Evolutionary conservation across 1,140 invertebrate species (phyloP).

Genomic region (Leptestheria dahalacensis): DNA sequence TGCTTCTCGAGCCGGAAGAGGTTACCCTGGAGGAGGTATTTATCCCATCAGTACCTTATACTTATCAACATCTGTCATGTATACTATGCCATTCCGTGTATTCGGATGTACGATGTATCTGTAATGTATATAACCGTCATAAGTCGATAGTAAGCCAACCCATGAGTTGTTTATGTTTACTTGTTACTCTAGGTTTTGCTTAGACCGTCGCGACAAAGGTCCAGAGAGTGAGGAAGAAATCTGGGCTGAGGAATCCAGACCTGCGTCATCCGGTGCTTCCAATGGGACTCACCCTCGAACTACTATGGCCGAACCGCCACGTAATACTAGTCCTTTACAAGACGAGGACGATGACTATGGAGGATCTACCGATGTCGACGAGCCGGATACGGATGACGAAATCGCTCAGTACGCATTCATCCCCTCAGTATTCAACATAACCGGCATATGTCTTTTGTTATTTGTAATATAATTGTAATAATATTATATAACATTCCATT

Average conservation of each 20-base stretch:
- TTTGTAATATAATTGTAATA: too few relatives aligned
- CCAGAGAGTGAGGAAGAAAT: slow-evolving; percentile 28
- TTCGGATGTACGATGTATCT: too few relatives aligned
- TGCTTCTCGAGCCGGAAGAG: slow-evolving; percentile 43
- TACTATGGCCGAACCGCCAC: neutral
- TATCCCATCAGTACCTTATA: too few relatives aligned
- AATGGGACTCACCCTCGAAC: neutral
- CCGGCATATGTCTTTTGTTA: too few relatives aligned
- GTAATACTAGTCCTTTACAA: slow-evolving; percentile 3
- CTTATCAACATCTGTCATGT: too few relatives aligned
- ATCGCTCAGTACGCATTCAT: slow-evolving; percentile 12
- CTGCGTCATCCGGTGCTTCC: slow-evolving; percentile 4
- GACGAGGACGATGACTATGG: slow-evolving; percentile 18
- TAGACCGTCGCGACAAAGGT: slow-evolving; percentile 22
- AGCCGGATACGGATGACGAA: slow-evolving; percentile 15
- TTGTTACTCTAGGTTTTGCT: slow-evolving; percentile 22
- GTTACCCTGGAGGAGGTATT: slow-evolving; percentile 55
- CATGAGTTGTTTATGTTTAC: slow-evolving; percentile 4
- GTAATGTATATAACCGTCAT: neutral
- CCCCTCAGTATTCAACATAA: too few relatives aligned
- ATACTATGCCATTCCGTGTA: too few relatives aligned
- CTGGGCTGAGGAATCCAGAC: slow-evolving; percentile 19
- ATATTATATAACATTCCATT: too few relatives aligned
- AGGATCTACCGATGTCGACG: slow-evolving; percentile 20
- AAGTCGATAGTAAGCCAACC: slow-evolving; percentile 9